Evolutionary conservation across 2,113 vertebrate species (phyloP), one percentile per base, ranked within the genome.

Genomic region (Paralichthys olivaceus): DNA sequence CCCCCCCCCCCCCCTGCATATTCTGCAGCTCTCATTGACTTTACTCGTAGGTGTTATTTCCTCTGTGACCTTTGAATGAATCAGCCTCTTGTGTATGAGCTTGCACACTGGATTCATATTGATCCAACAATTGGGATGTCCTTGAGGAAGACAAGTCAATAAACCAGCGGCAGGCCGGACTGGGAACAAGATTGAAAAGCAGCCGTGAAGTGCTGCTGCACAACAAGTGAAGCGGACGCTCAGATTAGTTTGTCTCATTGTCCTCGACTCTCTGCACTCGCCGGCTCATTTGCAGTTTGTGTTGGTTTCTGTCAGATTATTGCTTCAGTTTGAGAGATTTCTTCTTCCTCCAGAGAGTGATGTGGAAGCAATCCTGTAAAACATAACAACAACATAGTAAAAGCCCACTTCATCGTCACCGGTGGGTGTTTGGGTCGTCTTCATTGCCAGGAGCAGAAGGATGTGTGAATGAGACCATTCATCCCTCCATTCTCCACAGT

Each of bases 401-500:
- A 65, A 70, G 4, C 0, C 12, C 47, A 15, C 37, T 34, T 40
- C 4, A 13, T 63, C 28, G 32, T 60, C 28, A 3, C 47, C 40
- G n/a, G 2, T 54, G 5, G 7, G 6, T 49, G 34, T 55, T 29
- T 37, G 13, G n/a, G 37, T 53, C 6, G 37, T 17, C 60, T 73
- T 23, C 40, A 40, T 3, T 57, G 28, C 32, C 54, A 26, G 28
- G 22, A 8, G 32, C 62, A 23, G 56, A 53, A 47, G 1, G 7
- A 47, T 22, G 56, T 45, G 58, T 80, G 45, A 84, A 84, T 75
- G 65, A 68, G 45, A 23, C 29, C 45, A 55, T 85, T 80, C 69
- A 80, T 60, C 51, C 40, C 15, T 61, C 51, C 57, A 19, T 74
- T 64, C 60, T 68, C 61, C 57, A 29, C 73, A 66, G 59, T 34